Percentiles rank a stretch among this genome's conserved stretches.
Conservation (phyloP, 2,888 invertebrate genomes). For the Zelleria hepariella region DNA sequence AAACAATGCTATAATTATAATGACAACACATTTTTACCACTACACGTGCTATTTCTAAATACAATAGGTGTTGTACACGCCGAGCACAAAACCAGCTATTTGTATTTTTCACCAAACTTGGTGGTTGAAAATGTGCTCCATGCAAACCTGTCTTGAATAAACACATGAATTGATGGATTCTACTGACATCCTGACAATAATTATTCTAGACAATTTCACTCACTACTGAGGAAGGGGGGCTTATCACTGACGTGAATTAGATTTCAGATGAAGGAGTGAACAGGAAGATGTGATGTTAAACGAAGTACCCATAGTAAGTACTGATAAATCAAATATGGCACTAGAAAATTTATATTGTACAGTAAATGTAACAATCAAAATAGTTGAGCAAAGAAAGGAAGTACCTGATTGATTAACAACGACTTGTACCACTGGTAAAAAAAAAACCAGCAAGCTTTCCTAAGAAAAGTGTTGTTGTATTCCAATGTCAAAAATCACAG, state of each 20-base stretch:
- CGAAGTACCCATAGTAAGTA: no score
- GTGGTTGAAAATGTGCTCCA: background rate
- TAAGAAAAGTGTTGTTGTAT: no score
- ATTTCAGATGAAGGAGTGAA: background rate
- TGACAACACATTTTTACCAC: conserved; percentile 38
- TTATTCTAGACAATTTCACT: background rate
- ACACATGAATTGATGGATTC: background rate
- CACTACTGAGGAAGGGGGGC: background rate
- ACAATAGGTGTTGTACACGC: conserved; percentile 20
- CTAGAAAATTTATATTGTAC: conserved; percentile 24
- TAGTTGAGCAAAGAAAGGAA: conserved; percentile 7
- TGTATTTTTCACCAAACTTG: background rate
- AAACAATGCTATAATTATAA: conserved; percentile 22
- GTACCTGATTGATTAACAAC: background rate
- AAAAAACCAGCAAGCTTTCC: no score
- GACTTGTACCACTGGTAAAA: no score
- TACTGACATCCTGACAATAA: background rate
- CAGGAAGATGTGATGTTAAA: no score
- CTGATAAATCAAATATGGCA: conserved; percentile 44
- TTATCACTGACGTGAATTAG: background rate
- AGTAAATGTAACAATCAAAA: background rate
- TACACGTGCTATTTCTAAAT: conserved; percentile 35
- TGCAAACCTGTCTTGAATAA: no score
- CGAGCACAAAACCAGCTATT: background rate
- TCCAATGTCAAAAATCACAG: background rate